Base-by-base conservation (phyloP, 2,888 invertebrate species). In the Habroteleia sp. region DNA sequence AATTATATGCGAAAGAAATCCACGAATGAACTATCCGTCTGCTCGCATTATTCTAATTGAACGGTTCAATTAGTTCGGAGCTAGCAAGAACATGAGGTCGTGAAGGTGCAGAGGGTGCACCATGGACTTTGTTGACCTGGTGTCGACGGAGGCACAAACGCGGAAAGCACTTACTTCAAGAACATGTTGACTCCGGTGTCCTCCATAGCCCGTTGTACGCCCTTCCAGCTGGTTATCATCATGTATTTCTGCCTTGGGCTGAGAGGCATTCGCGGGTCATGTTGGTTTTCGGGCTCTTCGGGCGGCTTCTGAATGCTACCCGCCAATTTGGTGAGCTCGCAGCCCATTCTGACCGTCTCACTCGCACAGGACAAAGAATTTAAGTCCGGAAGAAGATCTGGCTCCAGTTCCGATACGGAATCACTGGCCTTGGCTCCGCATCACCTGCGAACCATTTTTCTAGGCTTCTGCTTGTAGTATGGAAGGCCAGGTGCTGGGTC, bases 151-250 rank as follows among this genome's bases (percentile, higher is more conserved):
- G 20, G 8, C 10, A 6, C n/a, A 1, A n/a, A 14, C 3, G 6
- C 5, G 33, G 13, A 42, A 3, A 25, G 44, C 31, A 93, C 95
- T 93, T 90, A 96, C 96, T 94, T 95, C 89, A 96, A 91, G 89
- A 97, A 96, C 96, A 97, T 97, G 89, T 93, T 93, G 80, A 96
- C 93, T 48, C 96, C 96, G 39, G 96, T 96, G 58, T 94, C 93
- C 89, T 95, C 95, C 92, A 96, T 94, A 7, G 96, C 96, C 78
- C 96, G 91, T 78, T 94, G 93, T 81, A 97, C 96, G 17, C 95
- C 96, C 84, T 95, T 96, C 97, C 97, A 97, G 6, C 96, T 96
- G 0, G 96, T 96, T 77, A 95, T 91, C 91, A 97, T 95, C 80
- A 92, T 94, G 89, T 95, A 97, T 89, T 94, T 96, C 90, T 97